Percentiles rank a stretch among this genome's conserved stretches.
Evolutionary conservation across 2,113 vertebrate genomes (phyloP).

Genomic region (Willisornis vidua): DNA sequence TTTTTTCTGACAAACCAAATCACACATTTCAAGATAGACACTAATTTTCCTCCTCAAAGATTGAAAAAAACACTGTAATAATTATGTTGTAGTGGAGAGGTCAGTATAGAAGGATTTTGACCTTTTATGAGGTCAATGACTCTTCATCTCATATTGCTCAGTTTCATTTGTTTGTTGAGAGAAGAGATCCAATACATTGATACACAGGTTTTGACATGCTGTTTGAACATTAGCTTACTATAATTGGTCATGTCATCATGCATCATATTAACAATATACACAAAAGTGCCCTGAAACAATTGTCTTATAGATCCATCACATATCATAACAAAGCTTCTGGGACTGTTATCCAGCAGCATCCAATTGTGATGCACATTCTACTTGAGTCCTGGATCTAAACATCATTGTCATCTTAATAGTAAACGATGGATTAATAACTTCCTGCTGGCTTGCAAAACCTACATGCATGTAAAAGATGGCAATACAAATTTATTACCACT

Average conservation of each 20-base stretch:
- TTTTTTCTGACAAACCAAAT: slow-evolving; percentile 33
- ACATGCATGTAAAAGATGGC: slow-evolving; percentile 37
- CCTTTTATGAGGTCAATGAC: slow-evolving; percentile 81
- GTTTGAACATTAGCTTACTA: slow-evolving; percentile 86
- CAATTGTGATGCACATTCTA: slow-evolving; percentile 71
- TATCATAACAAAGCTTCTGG: slow-evolving; percentile 81
- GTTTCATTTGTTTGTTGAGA: slow-evolving; percentile 84
- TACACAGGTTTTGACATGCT: slow-evolving; percentile 93
- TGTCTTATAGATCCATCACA: slow-evolving; percentile 89
- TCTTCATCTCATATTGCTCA: slow-evolving; percentile 71
- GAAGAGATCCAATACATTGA: slow-evolving; percentile 86
- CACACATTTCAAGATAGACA: background rate
- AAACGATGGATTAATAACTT: slow-evolving; percentile 69
- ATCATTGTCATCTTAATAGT: slow-evolving; percentile 67
- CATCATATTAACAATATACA: slow-evolving; percentile 90
- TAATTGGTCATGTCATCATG: slow-evolving; percentile 92
- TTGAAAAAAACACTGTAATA: background rate
- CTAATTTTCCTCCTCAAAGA: background rate
- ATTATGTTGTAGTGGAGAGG: background rate
- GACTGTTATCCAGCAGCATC: slow-evolving; percentile 77
- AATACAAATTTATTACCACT: slow-evolving; percentile 36
- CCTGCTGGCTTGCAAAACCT: slow-evolving; percentile 65
- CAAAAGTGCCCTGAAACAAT: slow-evolving; percentile 89
- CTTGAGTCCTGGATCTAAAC: slow-evolving; percentile 67
- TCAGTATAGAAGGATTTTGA: slow-evolving; percentile 34